phyloP scores from a whole-genome alignment of 2,113 vertebrate species.

The Scortum barcoo region DNA sequence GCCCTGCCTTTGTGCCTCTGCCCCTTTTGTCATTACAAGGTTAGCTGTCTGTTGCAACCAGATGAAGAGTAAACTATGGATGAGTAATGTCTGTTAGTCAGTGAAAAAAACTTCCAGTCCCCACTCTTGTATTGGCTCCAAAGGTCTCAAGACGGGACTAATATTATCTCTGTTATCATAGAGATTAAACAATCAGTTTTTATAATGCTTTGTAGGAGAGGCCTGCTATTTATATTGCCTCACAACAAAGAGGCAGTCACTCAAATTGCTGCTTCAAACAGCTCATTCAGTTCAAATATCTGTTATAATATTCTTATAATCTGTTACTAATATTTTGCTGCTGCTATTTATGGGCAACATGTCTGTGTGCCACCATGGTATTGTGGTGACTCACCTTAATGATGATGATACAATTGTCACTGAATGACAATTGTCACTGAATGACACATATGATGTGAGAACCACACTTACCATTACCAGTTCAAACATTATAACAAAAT shows the following conservation, averaged over 20 bases:
- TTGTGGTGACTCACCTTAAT: background rate
- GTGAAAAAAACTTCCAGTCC: constrained; percentile 4
- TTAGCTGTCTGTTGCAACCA: background rate
- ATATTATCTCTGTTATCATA: background rate
- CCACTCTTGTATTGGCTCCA: background rate
- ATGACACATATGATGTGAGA: constrained; percentile 8
- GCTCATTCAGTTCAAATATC: background rate
- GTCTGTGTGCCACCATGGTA: background rate
- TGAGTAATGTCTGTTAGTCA: constrained; percentile 24
- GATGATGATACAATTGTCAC: constrained; percentile 11
- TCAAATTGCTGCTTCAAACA: background rate
- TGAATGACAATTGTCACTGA: background rate
- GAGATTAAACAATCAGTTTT: constrained; percentile 9
- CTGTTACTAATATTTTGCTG: background rate
- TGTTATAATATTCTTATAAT: too few relatives aligned
- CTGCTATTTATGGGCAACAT: constrained; percentile 25
- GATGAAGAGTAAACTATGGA: background rate
- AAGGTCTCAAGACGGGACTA: background rate
- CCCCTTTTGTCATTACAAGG: constrained; percentile 35
- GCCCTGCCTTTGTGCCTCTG: constrained; percentile 48
- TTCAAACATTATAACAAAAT: background rate
- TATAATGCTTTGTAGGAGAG: background rate
- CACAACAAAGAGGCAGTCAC: background rate
- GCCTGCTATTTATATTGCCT: background rate
- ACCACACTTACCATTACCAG: background rate